Evolutionary conservation across 1,140 invertebrate species (phyloP), one percentile per base, ranked within the genome.

Genomic region (Hesperophylax magnus): DNA sequence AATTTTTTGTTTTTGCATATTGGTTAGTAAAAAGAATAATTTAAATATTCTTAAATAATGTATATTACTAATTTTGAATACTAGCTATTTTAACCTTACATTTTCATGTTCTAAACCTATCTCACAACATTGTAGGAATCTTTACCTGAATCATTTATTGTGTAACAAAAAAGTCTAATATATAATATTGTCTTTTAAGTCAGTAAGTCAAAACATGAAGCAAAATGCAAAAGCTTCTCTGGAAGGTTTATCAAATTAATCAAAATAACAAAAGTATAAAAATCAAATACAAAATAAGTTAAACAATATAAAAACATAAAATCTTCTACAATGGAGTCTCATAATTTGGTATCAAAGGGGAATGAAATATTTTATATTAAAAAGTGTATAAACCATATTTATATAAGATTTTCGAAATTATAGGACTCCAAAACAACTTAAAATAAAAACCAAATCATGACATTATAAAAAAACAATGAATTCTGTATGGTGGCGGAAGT

Each of bases 401-500:
- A 61, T 3, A 24, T 61, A 27, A 15, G 0, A 22, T 15, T 11
- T 24, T 14, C 9, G 24, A 61, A 61, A 69, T 69, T 69, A 69
- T 69, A 34, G 18, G n/a, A 69, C 34, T 69, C 65, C 65, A 69
- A 69, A 11, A 39, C 18, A 69, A 69, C 60, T 61, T 24, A 61
- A 27, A 24, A 72, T 18, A 20, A 18, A 24, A 72, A 72, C 20
- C 39, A 72, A 47, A 72, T 72, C 53, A 72, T 31, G 9, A 20
- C 22, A 22, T 27, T 27, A 47, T 53, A 47, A 53, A 72, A 72
- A 31, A 72, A 72, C 52, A 72, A 72, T 56, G 69, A 72, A 18
- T 54, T 72, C 69, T 53, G 69, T 61, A 72, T 72, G 69, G 27
- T 72, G 69, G 69, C 39, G 15, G 69, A 72, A 72, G 69, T 72